These are phyloP conservation scores for Geranospiza caerulescens DNA, from an alignment of 2,797 vertebrate genomes.

Conservation along the genomic window DNA sequence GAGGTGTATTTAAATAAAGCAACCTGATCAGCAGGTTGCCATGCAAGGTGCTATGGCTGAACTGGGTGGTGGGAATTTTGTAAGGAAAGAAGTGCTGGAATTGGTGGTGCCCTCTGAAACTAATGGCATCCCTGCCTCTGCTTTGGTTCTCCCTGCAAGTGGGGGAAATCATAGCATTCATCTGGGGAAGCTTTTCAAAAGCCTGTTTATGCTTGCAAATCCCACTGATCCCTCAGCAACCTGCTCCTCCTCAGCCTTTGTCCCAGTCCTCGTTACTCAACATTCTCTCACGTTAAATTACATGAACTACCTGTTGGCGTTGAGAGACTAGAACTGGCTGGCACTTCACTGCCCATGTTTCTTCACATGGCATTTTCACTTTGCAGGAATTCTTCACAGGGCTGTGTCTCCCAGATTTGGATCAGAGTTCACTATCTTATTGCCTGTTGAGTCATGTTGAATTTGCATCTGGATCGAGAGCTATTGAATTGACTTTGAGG, in stretches of 20 bases:
- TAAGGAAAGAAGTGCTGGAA: not conserved
- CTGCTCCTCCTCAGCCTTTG: not conserved
- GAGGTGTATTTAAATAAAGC: not conserved
- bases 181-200: not conserved
- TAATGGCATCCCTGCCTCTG: not conserved
- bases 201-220: not conserved
- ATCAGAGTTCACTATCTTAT: not conserved
- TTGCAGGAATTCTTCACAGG: not conserved
- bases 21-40: not conserved
- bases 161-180: not conserved
- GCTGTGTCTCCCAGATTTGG: not conserved
- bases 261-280: not conserved
- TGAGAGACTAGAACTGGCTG: not conserved
- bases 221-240: not conserved
- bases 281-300: not conserved
- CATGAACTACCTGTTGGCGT: not conserved
- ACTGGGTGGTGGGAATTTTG: not conserved
- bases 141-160: not conserved
- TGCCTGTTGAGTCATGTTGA: not conserved
- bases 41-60: not conserved
- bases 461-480: not conserved
- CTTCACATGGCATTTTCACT: not conserved
- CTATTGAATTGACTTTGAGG: not conserved
- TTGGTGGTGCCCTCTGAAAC: not conserved
- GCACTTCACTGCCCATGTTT: not conserved